phyloP scores from a whole-genome alignment of 2,797 vertebrate species.

The Anabacerthia variegaticeps region DNA sequence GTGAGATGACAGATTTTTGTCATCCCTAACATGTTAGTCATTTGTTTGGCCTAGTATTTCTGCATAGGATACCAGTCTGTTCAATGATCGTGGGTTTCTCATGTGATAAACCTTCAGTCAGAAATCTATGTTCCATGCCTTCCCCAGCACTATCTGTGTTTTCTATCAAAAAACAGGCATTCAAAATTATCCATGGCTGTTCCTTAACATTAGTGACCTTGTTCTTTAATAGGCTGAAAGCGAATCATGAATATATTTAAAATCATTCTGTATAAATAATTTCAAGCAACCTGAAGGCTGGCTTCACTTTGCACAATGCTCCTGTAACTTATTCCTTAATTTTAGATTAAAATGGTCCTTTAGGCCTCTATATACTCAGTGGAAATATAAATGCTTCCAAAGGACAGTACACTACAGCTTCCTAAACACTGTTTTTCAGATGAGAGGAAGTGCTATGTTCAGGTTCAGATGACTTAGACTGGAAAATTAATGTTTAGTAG shows the following conservation, averaged over 20 bases:
- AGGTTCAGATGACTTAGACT: background rate
- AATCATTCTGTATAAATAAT: background rate
- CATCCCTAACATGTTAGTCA: background rate
- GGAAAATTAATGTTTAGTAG: background rate
- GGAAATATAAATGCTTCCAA: background rate
- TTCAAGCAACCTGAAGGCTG: background rate
- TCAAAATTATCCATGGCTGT: background rate
- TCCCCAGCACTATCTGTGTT: background rate
- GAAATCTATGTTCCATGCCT: background rate
- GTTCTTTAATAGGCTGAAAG: background rate
- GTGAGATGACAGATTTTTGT: conserved; percentile 14
- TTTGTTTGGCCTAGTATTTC: conserved; percentile 22
- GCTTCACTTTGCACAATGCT: background rate
- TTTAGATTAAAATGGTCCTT: background rate
- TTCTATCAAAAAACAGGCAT: background rate
- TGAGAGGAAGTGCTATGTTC: background rate
- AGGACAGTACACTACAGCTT: background rate
- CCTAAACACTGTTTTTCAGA: background rate
- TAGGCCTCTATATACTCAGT: background rate
- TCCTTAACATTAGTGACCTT: background rate
- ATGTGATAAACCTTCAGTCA: background rate
- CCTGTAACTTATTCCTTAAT: background rate
- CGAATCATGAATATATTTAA: background rate
- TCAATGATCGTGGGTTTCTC: background rate
- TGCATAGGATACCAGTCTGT: background rate